A percentile compares a stretch with the other conserved stretches of the same genome.
Evolutionary conservation across 2,797 vertebrate genomes (phyloP).

Genomic region (Eurystomus glaucurus): DNA sequence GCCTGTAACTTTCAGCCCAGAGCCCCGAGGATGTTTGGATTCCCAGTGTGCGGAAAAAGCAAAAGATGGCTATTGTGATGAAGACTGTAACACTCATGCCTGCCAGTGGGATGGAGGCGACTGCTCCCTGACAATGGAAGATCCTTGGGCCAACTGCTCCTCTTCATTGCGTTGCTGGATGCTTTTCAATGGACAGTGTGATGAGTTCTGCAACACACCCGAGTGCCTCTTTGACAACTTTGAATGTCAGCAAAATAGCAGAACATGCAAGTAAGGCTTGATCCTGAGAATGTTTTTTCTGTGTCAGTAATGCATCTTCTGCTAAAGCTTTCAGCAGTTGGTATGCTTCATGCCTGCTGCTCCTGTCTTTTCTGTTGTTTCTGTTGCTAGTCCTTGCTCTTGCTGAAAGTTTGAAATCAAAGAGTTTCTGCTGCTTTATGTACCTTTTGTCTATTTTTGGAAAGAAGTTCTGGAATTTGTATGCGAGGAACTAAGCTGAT

Average conservation of each 20-base stretch:
- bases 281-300: neutral
- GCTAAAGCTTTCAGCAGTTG: constrained; percentile 13
- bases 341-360: neutral
- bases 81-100: constrained; percentile 89
- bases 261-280: constrained; percentile 89
- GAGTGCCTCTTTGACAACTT: constrained; percentile 91
- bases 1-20: neutral
- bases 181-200: constrained; percentile 90
- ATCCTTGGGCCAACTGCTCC: constrained; percentile 91
- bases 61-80: constrained; percentile 88
- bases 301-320: constrained; percentile 41
- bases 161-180: constrained; percentile 89
- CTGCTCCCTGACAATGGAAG: constrained; percentile 89
- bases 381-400: neutral
- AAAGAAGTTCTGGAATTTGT: constrained; percentile 46
- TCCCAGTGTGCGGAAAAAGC: constrained; percentile 82
- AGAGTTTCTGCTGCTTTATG: neutral
- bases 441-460: neutral
- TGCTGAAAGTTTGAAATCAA: neutral
- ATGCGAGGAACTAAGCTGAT: neutral
- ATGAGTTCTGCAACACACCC: constrained; percentile 91
- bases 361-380: neutral
- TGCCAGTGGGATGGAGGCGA: constrained; percentile 95
- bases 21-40: constrained; percentile 69
- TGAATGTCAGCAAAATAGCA: constrained; percentile 86